Conservation (phyloP, 2,797 vertebrate genomes). For the Erpetoichthys calabaricus region DNA sequence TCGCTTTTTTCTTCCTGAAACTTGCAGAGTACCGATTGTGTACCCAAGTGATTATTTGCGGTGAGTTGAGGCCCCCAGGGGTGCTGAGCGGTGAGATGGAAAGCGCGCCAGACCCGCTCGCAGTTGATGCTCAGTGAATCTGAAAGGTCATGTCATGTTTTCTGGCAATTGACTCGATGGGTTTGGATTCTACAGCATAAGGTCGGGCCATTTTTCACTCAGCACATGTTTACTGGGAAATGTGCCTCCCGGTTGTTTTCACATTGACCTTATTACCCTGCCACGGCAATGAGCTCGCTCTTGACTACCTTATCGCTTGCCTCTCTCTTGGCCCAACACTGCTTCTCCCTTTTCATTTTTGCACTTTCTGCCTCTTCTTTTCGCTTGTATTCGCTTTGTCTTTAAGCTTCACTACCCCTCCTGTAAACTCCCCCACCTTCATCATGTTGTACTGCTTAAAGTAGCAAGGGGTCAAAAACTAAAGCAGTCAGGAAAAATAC, state of each 20-base stretch:
- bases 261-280: constrained; percentile 92
- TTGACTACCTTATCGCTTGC: constrained; percentile 18
- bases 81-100: constrained; percentile 76
- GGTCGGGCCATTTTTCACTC: constrained; percentile 64
- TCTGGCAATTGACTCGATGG: constrained; percentile 93
- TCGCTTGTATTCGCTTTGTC: no score
- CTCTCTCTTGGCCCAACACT: constrained; percentile 19
- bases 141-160: constrained; percentile 97
- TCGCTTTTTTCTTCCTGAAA: constrained; percentile 49
- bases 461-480: no score
- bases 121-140: constrained; percentile 82
- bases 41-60: constrained; percentile 82
- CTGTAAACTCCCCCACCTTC: no score
- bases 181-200: constrained; percentile 83
- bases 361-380: neutral
- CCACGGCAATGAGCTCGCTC: constrained; percentile 59
- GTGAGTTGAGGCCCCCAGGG: constrained; percentile 71
- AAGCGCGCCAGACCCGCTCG: constrained; percentile 75
- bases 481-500: no score
- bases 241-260: constrained; percentile 78
- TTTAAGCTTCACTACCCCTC: no score
- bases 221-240: constrained; percentile 74
- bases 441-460: no score
- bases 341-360: constrained; percentile 5
- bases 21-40: constrained; percentile 70